Evolutionary conservation across 2,797 vertebrate species (phyloP).

Genomic region (Atherinosoma microstoma): DNA sequence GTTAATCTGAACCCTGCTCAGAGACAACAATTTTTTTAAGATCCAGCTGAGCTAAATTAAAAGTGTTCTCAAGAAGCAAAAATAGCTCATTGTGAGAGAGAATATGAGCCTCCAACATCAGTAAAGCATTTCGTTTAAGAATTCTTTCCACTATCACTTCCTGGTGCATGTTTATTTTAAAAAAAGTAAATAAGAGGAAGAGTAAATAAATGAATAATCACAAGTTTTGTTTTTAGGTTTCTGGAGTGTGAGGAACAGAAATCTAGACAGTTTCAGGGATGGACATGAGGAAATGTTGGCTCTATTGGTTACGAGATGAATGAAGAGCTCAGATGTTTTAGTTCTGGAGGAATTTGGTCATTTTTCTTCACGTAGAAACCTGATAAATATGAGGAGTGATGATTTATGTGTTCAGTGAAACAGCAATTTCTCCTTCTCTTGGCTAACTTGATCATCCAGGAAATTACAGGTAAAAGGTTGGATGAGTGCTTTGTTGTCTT

Average conservation of each 20-base stretch:
- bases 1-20: conserved; percentile 72
- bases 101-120: background rate
- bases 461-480: background rate
- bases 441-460: too few species aligned
- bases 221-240: background rate
- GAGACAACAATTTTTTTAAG: conserved; percentile 36
- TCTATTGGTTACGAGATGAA: background rate
- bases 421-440: background rate
- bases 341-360: background rate
- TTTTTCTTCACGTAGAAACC: too few species aligned
- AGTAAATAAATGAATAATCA: too few species aligned
- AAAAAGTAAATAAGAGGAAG: background rate
- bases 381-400: too few species aligned
- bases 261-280: background rate
- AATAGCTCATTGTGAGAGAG: background rate
- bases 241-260: background rate
- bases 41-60: conserved; percentile 50
- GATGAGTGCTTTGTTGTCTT: background rate
- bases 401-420: too few species aligned
- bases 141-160: background rate
- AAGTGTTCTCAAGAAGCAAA: conserved; percentile 35
- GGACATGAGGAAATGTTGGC: background rate
- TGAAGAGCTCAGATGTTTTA: background rate
- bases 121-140: background rate
- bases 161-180: background rate